Evolutionary conservation across 2,113 vertebrate species (phyloP), one percentile per base, ranked within the genome.

Genomic region (Aegypius monachus): DNA sequence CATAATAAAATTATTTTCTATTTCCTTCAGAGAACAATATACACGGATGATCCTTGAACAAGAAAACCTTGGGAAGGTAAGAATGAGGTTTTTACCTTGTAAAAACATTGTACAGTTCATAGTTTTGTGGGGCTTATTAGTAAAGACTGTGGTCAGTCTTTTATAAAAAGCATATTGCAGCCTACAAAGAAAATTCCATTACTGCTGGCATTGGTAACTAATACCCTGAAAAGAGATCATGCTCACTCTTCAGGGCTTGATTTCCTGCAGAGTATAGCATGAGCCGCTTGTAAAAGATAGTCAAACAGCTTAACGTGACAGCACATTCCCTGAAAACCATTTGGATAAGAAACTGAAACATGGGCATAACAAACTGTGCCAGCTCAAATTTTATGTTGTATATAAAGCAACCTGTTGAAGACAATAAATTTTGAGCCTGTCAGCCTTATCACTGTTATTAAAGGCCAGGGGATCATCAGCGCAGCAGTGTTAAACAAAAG

Each of bases 21-120:
- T 95, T 74, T 87, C 98, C 90, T 97, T 68, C 85, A 99, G 99
- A 96, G 99, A 99, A 86, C 98, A 99, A 91, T 99, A 99, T 93
- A 98, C 99, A 95, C 99, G 98, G 97, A 99, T 98, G 94, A 99
- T 99, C 95, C 97, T 99, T 43, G 99, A 99, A 79, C 99, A 99
- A 96, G 99, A 99, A 97, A 98, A 99, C 94, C 98, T 99, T 81
- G 99, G 99, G 94, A 99, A 99, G 99, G 99, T 99, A 98, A 98
- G 98, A 83, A 84, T 40, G 38, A 67, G 14, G 47, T 8, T 92
- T 88, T 63, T 88, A 86, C 75, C 59, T 88, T 78, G 66, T 65
- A 63, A 63, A 91, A 84, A 65, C 73, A 10, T 86, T 13, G 32
- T n/a, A 13, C 20, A 19, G 16, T 47, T 94, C 5, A 0, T 77